Evolutionary conservation across 2,888 invertebrate species (phyloP).

Genomic region (Xanthia togata): DNA sequence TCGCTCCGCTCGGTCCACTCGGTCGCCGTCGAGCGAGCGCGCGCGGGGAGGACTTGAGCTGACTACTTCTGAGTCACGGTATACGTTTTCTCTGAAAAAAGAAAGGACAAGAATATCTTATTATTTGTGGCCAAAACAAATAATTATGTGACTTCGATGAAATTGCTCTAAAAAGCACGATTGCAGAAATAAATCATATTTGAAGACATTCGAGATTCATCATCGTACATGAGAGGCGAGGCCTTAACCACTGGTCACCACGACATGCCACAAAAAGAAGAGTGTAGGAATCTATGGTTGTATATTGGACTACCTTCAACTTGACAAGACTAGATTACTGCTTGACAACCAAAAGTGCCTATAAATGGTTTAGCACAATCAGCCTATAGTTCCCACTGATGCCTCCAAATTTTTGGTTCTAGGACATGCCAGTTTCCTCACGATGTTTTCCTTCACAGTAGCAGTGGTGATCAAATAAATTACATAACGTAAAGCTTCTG

Average conservation of each 20-base stretch:
- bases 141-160: not conserved
- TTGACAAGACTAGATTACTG: too few species aligned
- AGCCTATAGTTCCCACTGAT: too few species aligned
- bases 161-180: not conserved
- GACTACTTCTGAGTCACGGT: conserved; percentile 86
- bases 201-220: not conserved
- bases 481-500: not conserved
- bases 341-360: too few species aligned
- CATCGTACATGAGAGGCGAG: not conserved
- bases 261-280: not conserved
- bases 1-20: conserved; percentile 28
- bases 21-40: conserved; percentile 49
- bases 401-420: too few species aligned
- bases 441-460: too few species aligned
- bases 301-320: not conserved
- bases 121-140: not conserved
- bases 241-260: not conserved
- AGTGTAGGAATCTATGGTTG: not conserved
- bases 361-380: too few species aligned
- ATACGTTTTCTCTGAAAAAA: conserved; percentile 86
- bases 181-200: not conserved
- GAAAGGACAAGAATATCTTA: not conserved
- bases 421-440: too few species aligned
- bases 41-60: conserved; percentile 80
- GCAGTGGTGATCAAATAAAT: too few species aligned